Evolutionary conservation across 2,113 vertebrate genomes (phyloP).

Genomic region (Rhinichthys klamathensis): DNA sequence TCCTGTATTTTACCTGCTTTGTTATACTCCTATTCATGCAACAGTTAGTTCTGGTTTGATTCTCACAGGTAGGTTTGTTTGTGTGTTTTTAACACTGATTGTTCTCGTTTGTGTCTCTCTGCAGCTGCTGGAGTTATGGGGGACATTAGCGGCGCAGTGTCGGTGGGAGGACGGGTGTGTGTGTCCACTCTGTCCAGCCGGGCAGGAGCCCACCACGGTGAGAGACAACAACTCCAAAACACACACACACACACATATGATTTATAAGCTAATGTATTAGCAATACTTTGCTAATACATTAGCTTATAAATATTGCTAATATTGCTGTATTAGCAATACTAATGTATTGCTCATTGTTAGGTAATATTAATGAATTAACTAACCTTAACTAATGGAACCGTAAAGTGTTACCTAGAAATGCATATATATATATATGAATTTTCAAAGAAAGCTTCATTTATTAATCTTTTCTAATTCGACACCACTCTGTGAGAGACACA

Average conservation of each 20-base stretch:
- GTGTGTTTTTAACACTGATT: background rate
- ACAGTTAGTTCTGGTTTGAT: background rate
- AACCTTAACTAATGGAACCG: too few species aligned
- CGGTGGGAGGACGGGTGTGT: constrained; percentile 62
- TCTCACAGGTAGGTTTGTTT: background rate
- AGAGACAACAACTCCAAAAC: constrained; percentile 58
- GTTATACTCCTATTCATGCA: background rate
- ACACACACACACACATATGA: background rate
- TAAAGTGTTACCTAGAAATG: too few species aligned
- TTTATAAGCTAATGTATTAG: too few species aligned
- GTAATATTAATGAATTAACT: too few species aligned
- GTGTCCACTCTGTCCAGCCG: constrained; percentile 80
- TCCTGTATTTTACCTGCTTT: background rate
- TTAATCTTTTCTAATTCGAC: background rate
- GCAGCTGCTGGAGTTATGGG: constrained; percentile 65
- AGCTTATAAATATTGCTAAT: too few species aligned
- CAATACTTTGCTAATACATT: too few species aligned
- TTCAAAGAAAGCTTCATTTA: background rate
- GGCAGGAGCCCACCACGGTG: constrained; percentile 84
- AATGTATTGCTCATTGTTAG: too few species aligned
- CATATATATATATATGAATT: too few species aligned
- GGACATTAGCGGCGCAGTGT: constrained; percentile 70
- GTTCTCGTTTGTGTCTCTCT: background rate
- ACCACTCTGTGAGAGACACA: background rate
- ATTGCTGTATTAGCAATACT: too few species aligned